Evolutionary conservation across 2,797 vertebrate genomes (phyloP).

Genomic region (Rachycentron canadum): DNA sequence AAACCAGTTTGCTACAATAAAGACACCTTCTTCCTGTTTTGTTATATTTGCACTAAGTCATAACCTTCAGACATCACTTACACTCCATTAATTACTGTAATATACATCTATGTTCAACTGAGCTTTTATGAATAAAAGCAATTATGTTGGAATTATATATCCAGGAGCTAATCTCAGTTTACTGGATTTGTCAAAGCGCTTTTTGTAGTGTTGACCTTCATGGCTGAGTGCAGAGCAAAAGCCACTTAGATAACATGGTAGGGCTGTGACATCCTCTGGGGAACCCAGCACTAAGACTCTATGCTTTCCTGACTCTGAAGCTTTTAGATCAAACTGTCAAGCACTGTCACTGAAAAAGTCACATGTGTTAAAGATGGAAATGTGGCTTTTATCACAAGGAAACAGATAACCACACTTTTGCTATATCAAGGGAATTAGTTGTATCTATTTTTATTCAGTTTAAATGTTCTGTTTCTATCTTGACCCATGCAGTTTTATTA

Average conservation of each 20-base stretch:
- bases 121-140: neutral
- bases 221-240: slow-evolving; percentile 44
- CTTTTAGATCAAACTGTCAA: slow-evolving; percentile 40
- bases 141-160: neutral
- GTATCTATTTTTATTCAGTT: neutral
- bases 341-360: slow-evolving; percentile 2
- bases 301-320: slow-evolving; percentile 18
- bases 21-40: neutral
- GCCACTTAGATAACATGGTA: slow-evolving; percentile 53
- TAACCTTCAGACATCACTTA: neutral
- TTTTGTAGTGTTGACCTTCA: slow-evolving; percentile 60
- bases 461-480: neutral
- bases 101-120: neutral
- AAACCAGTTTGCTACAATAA: neutral
- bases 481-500: neutral
- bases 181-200: slow-evolving; percentile 31
- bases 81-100: neutral
- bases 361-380: slow-evolving; percentile 5
- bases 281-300: slow-evolving; percentile 18
- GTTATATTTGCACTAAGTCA: neutral
- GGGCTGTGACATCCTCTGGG: slow-evolving; percentile 48
- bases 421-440: neutral
- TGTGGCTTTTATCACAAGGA: neutral
- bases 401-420: neutral
- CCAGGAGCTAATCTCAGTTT: neutral